These are phyloP conservation scores for Acleris literana DNA, from an alignment of 2,888 invertebrate species.

Conservation along the genomic window DNA sequence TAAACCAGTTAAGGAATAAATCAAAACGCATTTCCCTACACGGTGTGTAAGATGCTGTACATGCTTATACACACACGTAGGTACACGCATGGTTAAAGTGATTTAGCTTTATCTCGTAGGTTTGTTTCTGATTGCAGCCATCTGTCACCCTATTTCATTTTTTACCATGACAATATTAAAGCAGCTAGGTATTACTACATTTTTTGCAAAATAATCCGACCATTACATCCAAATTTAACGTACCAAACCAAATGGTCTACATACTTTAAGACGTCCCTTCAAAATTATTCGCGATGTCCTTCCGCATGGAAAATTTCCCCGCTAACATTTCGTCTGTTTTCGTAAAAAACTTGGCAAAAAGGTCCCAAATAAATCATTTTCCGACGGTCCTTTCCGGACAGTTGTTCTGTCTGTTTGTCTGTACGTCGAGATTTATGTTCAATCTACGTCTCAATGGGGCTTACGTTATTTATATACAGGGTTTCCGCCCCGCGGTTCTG, in stretches of 20 bases:
- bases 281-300: slow-evolving; percentile 4
- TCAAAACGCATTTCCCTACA: no score
- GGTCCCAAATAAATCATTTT: slow-evolving; percentile 22
- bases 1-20: no score
- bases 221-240: neutral
- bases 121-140: no score
- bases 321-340: slow-evolving; percentile 7
- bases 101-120: no score
- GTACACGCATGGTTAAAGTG: no score
- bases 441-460: slow-evolving; percentile 32
- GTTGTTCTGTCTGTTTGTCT: slow-evolving; percentile 31
- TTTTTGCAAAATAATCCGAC: neutral
- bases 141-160: no score
- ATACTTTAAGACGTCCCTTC: neutral
- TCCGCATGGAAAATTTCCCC: slow-evolving; percentile 4
- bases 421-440: slow-evolving; percentile 30
- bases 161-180: neutral
- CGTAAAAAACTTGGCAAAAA: slow-evolving; percentile 26
- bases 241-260: neutral
- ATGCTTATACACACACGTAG: no score
- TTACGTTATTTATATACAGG: slow-evolving; percentile 26
- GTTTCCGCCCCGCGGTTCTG: neutral
- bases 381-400: slow-evolving; percentile 25
- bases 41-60: no score
- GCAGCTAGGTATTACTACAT: neutral